These are phyloP conservation scores for Stichopus chloronotus DNA, from an alignment of 35 echinoderm and acorn worm genomes.

Conservation along the genomic window DNA sequence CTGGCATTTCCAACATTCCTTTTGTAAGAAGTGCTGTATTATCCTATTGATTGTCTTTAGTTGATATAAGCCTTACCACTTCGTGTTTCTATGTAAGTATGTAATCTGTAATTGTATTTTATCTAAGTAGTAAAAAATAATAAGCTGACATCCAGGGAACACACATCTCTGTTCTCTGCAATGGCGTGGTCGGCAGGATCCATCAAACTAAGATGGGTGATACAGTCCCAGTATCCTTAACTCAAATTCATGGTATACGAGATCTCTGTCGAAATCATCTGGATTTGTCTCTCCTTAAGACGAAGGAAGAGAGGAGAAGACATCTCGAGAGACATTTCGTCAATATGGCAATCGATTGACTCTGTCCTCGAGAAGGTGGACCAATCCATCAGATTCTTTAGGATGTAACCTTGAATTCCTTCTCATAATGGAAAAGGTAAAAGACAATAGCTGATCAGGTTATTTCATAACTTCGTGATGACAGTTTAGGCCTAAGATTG, in stretches of 20 bases:
- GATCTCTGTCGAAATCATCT: background rate
- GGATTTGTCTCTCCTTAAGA: too few relatives aligned
- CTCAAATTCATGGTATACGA: background rate
- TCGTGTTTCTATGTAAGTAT: too few relatives aligned
- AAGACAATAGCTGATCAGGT: background rate
- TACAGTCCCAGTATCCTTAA: background rate
- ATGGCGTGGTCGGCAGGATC: too few relatives aligned
- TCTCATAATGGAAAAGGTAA: background rate
- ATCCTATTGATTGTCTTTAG: too few relatives aligned
- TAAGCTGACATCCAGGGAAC: too few relatives aligned
- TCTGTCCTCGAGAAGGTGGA: background rate
- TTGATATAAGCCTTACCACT: too few relatives aligned
- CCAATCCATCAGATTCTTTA: background rate
- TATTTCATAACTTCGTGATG: background rate
- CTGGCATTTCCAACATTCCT: too few relatives aligned
- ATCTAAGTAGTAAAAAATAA: too few relatives aligned
- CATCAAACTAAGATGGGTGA: too few relatives aligned
- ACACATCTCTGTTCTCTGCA: too few relatives aligned
- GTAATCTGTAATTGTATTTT: too few relatives aligned
- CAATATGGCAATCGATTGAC: slow-evolving; percentile 36
- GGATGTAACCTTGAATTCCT: background rate
- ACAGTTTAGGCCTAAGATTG: background rate
- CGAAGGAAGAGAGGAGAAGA: background rate
- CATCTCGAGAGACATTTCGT: slow-evolving; percentile 9
- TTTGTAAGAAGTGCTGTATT: too few relatives aligned